Base-by-base conservation (phyloP, 1,140 invertebrate species). In the Hormaphis cornu region DNA sequence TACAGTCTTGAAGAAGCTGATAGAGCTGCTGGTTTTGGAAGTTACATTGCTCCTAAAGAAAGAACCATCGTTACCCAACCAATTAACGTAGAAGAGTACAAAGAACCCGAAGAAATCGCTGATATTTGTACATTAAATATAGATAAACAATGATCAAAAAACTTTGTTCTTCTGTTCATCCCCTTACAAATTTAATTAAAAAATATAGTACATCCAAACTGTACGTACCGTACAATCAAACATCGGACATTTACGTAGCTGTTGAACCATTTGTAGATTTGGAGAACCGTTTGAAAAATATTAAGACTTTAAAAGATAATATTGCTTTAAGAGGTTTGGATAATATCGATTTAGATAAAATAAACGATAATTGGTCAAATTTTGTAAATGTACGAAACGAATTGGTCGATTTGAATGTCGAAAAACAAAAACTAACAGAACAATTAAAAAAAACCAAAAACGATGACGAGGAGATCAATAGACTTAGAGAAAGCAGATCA, bases 1-100 rank as follows among this genome's bases (percentile, higher is more conserved):
- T 97, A 97, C 76, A 87, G 83, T 20, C 87, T 95, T 70, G 89
- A 93, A 78, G 95, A 98, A 74, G 91, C 93, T 0, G 91, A 95
- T 77, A 81, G 87, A 74, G 94, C 94, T 8, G 92, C 91, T 33
- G 90, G 90, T 20, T 84, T 86, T 72, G 94, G 94, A 44, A 93
- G 80, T 74, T 97, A 88, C 76, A 78, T 87, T 73, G 76, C 81
- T 46, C 85, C 93, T 1, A 83, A 83, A 73, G 89, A 88, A 78
- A 81, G 91, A 44, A 87, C 88, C 77, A 89, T 95, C 69, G 84
- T 22, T 46, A 71, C 63, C 18, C 63, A 69, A 61, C 66, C 52
- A 18, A 18, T 33, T 10, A 42, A 42, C 18, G 33, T 40, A 3
- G 37, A 69, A 42, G 52, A 56, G 10, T 69, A 69, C 8, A 70